Evolutionary conservation across 2,888 invertebrate species (phyloP), one percentile per base, ranked within the genome.

Genomic region (Acanthosepion esculentum): DNA sequence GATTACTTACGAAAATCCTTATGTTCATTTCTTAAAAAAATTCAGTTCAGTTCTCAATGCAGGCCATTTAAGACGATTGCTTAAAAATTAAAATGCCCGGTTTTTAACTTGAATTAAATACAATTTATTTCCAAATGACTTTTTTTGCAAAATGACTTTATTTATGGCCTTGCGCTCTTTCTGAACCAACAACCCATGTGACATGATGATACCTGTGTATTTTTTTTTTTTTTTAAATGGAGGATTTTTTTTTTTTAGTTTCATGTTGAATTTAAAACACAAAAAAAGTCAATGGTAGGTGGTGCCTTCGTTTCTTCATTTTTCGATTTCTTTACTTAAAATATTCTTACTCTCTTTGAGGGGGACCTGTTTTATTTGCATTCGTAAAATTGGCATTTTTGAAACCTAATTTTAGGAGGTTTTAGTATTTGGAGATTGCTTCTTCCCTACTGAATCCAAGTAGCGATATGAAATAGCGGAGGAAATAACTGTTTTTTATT

Each of bases 71-170:
- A 78, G 78, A 78, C 33, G 78, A 78, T 78, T 78, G 78, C 78
- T 78, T 78, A 78, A n/a, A 78, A 78, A 78, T 15, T 33, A n/a
- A 78, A 78, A 78, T 33, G n/a, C 78, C 78, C 78, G 78, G 78
- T 78, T 78, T 64, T 78, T 78, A 78, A 78, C n/a, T 78, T 78
- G 20, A n/a, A 10, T 78, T 2, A 33, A n/a, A 78, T 78, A 12
- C 12, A 78, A 78, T 78, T 78, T n/a, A 15, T 78, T n/a, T 78
- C 78, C 78, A 78, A 78, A 78, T 78, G 78, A 78, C 23, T n/a
- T n/a, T 78, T 78, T 78, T 78, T 78, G 78, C 78, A 78, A 78
- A 78, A 78, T 78, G 78, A 78, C 78, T 78, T 78, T 78, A 78
- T 78, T 78, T 78, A 26, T 78, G 78, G 78, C 78, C 78, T 78